Evolutionary conservation across 2,888 invertebrate genomes (phyloP).

Genomic region (Stenurella melanura): DNA sequence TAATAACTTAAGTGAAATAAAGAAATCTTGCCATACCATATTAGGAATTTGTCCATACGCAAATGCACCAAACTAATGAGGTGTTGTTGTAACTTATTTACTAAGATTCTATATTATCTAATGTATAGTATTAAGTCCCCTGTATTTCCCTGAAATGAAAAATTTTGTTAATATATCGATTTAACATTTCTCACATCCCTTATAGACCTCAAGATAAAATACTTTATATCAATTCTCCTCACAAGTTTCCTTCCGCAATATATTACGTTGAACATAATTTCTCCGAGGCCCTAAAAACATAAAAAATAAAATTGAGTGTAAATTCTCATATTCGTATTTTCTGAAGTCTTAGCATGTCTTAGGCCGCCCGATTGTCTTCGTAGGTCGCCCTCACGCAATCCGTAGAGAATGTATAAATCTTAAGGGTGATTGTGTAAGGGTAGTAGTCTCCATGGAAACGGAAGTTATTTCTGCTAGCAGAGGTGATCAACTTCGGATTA

Average conservation of each 20-base stretch:
- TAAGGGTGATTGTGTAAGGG: conserved; percentile 67
- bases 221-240: conserved; percentile 14
- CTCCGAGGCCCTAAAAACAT: conserved; percentile 39
- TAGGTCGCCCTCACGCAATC: conserved; percentile 57
- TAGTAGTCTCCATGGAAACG: conserved; percentile 66
- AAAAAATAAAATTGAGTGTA: conserved; percentile 45
- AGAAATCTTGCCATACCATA: too few species aligned
- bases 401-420: conserved; percentile 68
- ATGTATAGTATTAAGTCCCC: too few species aligned
- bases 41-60: too few species aligned
- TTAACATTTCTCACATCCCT: neutral
- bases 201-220: conserved; percentile 10
- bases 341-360: conserved; percentile 44
- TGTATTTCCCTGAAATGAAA: too few species aligned
- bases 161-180: too few species aligned
- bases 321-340: conserved; percentile 45
- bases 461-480: conserved; percentile 48
- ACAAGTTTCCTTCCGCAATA: conserved; percentile 18
- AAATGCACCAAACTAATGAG: too few species aligned
- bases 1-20: too few species aligned
- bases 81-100: too few species aligned
- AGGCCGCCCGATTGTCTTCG: conserved; percentile 51
- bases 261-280: conserved; percentile 33
- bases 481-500: conserved; percentile 53
- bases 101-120: too few species aligned